Base-by-base conservation (phyloP, 2,113 vertebrate species). In the Parus major region DNA sequence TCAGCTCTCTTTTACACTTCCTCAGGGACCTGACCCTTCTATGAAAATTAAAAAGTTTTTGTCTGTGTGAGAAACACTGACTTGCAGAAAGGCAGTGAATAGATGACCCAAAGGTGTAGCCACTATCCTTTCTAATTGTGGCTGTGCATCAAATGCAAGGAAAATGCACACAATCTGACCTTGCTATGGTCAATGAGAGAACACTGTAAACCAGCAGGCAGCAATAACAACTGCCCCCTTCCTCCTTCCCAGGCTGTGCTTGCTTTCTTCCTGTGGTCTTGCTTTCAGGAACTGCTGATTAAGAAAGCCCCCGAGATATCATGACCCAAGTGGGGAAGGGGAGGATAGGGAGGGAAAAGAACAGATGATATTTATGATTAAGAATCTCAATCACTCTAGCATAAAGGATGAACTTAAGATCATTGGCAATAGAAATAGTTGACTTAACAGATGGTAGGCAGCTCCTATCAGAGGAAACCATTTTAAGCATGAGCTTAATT, bases 391-490 rank as follows among this genome's bases (percentile, higher is more conserved):
- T 90, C 90, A 82, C 65, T 84, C 72, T 44, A 95, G 85, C 66
- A 87, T 91, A 78, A 94, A 86, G 0, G 42, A 93, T 95, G 95
- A 97, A 97, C 96, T 95, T 91, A 95, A 93, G 88, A 95, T 95
- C 96, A 78, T 46, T 97, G 89, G 96, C 96, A 98, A 91, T 92
- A 93, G 92, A 97, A 97, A 96, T 88, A 96, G 96, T 95, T 94
- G 90, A 83, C 85, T 97, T 97, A 97, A 96, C 97, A 98, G 97
- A 98, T 97, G 97, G 97, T 92, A 97, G 82, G 89, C 79, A 35
- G 93, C 81, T 97, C 89, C 95, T 94, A 90, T 97, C 92, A 90
- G 94, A 90, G 83, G 94, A 91, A 95, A 92, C 79, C 92, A 55
- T 96, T 97, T 84, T 93, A 86, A 97, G 91, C 83, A 53, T 73